These are phyloP conservation scores for Fissipunctia ypsillon DNA, from an alignment of 2,888 invertebrate species.

Conservation along the genomic window DNA sequence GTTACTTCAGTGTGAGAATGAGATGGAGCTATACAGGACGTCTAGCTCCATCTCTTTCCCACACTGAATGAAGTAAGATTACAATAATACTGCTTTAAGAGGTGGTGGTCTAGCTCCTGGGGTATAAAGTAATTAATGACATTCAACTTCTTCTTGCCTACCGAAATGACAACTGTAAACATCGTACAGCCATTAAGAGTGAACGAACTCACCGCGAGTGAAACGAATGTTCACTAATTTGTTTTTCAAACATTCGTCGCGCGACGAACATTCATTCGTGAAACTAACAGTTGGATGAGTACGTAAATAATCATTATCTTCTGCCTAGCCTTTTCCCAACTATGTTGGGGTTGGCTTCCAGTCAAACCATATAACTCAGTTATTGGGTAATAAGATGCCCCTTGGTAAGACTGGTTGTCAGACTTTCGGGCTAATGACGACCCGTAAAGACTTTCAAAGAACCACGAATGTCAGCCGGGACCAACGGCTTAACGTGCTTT, in stretches of 20 bases:
- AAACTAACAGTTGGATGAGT: not conserved
- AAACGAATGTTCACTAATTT: not conserved
- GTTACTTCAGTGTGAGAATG: no score
- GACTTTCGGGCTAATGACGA: not conserved
- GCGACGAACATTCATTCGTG: not conserved
- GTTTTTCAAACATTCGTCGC: not conserved
- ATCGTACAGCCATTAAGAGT: not conserved
- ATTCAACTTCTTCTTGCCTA: not conserved
- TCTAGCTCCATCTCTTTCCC: no score
- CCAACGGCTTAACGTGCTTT: not conserved
- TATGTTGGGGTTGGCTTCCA: no score
- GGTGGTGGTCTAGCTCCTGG: no score
- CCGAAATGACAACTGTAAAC: not conserved
- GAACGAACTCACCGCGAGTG: not conserved
- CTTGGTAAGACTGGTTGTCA: no score
- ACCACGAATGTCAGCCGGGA: not conserved
- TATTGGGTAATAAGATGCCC: no score
- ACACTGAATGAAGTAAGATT: no score
- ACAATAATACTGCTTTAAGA: no score
- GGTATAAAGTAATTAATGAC: not conserved
- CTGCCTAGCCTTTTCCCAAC: no score
- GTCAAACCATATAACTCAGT: no score
- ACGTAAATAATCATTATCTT: no score
- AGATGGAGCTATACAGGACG: no score
- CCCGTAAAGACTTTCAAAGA: not conserved